These are phyloP conservation scores for Acrossocheilus fasciatus DNA, from an alignment of 2,797 vertebrate genomes.

Conservation along the genomic window DNA sequence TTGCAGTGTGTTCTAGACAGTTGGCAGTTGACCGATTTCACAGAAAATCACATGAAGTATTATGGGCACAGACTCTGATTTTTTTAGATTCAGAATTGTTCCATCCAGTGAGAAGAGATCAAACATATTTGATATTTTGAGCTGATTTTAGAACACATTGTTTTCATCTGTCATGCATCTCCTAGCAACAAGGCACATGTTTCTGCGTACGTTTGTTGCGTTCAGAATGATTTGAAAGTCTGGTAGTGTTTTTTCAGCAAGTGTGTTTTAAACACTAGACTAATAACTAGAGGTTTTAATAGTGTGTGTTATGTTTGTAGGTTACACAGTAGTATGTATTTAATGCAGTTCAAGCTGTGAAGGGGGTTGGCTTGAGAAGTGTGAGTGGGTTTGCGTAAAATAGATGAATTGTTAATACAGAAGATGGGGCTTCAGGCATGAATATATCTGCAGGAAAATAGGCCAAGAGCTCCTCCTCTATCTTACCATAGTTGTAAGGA, in stretches of 20 bases:
- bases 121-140: background rate
- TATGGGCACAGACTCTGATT: background rate
- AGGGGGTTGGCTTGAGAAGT: constrained; percentile 4
- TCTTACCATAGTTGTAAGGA: constrained; percentile 78
- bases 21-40: background rate
- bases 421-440: constrained; percentile 35
- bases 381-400: constrained; percentile 36
- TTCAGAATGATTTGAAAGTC: background rate
- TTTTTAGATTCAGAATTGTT: background rate
- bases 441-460: constrained; percentile 43
- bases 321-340: constrained; percentile 16
- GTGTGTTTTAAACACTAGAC: background rate
- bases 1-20: background rate
- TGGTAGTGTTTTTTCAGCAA: background rate
- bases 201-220: background rate
- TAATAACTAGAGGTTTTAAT: background rate
- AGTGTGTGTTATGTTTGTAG: constrained; percentile 12
- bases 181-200: constrained; percentile 6
- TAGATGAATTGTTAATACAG: constrained; percentile 48
- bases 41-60: background rate
- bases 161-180: background rate
- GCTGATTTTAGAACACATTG: background rate
- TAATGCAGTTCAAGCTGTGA: constrained; percentile 16
- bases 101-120: background rate
- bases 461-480: constrained; percentile 68